phyloP scores from a whole-genome alignment of 2,113 vertebrate genomes.

The Trochalopteron elliotii region DNA sequence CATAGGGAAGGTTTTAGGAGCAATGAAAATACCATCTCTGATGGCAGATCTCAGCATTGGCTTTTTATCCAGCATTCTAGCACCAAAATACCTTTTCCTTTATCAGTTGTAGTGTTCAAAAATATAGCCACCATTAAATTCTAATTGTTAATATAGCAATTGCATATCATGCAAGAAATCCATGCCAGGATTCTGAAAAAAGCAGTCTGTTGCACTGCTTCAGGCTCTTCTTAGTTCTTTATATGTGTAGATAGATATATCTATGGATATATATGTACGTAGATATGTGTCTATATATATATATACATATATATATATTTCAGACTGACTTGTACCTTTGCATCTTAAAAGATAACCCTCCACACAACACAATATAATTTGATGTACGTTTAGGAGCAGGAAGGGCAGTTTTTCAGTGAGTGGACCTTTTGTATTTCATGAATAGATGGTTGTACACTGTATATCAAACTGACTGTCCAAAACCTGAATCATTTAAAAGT shows the following conservation, averaged over 20 bases:
- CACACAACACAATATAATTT: not conserved
- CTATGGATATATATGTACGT: rapidly evolving
- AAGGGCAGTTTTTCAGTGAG: not conserved
- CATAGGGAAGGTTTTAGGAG: not conserved
- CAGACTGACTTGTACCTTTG: not conserved
- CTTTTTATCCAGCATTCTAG: not conserved
- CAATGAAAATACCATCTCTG: not conserved
- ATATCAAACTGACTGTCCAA: not conserved
- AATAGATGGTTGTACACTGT: not conserved
- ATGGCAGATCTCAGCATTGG: not conserved
- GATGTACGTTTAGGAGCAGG: not conserved
- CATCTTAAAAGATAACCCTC: not conserved
- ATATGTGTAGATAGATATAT: not conserved
- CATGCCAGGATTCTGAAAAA: not conserved
- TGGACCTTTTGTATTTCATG: not conserved
- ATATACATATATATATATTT: not conserved
- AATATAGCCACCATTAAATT: not conserved
- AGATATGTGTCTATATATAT: too few relatives aligned
- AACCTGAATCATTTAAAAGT: not conserved
- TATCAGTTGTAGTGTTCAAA: rapidly evolving
- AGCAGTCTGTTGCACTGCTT: not conserved
- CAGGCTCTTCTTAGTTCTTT: not conserved
- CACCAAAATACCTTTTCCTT: not conserved
- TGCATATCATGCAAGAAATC: not conserved
- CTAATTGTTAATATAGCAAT: not conserved